Base-by-base conservation (phyloP, 2,113 vertebrate species). In the Maccullochella peelii region DNA sequence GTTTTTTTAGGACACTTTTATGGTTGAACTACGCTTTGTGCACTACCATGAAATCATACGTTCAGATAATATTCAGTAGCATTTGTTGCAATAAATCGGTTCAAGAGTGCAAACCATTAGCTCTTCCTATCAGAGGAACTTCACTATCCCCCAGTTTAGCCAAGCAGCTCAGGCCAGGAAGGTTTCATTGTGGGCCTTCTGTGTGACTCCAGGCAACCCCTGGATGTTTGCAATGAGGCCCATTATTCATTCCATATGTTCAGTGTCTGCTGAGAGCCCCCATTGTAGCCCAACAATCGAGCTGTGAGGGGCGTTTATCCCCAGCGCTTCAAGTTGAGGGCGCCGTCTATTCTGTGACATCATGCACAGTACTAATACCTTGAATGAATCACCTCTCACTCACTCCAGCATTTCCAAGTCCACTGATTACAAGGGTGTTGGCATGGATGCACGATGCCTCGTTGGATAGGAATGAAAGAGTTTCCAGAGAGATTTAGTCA, bases 231-330 rank as follows among this genome's bases (percentile, higher is more conserved):
- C 92, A 69, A 90, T 95, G 95, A 94, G 92, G 87, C 88, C 87
- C 89, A 93, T 95, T 96, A 96, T 96, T 96, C 94, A 95, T 96
- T 94, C 93, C 95, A 92, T 95, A 95, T 96, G 94, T 95, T 96
- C 82, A 79, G 92, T 88, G 91, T 95, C 89, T 93, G 93, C 89
- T 62, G 30, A 94, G 92, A 95, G 90, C 90, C 90, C 88, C 87
- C 92, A 94, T 94, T 95, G 92, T 88, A 86, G 90, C 79, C 77
- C 86, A 88, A 93, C 89, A 91, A 94, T 77, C 88, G 92, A 90
- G 85, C 88, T 88, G 88, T 90, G 90, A 93, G 88, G 91, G 86
- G 72, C 92, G 92, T 91, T 83, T 92, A 92, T 94, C 90, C 91
- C 89, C 90, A 74, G 89, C 40, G 89, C 91, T 94, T 94, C 88